A percentile compares a stretch with the other conserved stretches of the same genome.
phyloP scores from a whole-genome alignment of 2,888 invertebrate species.

The Eupithecia inturbata region DNA sequence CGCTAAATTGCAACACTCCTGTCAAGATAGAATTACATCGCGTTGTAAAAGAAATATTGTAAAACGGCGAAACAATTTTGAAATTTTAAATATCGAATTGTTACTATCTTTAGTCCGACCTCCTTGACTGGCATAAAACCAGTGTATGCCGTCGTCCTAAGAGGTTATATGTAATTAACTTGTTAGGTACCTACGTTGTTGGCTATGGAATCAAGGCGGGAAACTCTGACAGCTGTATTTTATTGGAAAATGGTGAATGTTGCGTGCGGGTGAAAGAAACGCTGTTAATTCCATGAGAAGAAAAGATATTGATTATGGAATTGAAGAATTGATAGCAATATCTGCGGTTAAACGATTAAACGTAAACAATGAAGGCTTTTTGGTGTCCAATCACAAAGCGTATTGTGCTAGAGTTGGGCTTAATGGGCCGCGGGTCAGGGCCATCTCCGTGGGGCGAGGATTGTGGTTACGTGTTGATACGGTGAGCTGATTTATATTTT shows the following conservation, averaged over 20 bases:
- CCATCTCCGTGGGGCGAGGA: slow-evolving; percentile 34
- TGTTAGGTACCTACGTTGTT: slow-evolving; percentile 22
- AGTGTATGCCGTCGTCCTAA: neutral
- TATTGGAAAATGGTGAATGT: slow-evolving; percentile 15
- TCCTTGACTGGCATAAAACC: neutral
- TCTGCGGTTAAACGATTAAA: slow-evolving; percentile 40
- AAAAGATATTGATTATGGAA: slow-evolving; percentile 32
- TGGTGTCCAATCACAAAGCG: slow-evolving; percentile 43
- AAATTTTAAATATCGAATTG: neutral
- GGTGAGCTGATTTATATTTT: slow-evolving; percentile 10
- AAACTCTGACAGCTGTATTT: slow-evolving; percentile 39
- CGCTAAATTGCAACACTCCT: slow-evolving; percentile 45
- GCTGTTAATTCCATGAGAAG: slow-evolving; percentile 29
- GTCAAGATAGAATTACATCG: slow-evolving; percentile 50
- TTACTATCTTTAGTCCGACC: neutral
- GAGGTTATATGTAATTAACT: slow-evolving; percentile 23
- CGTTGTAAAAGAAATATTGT: slow-evolving; percentile 18
- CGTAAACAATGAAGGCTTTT: slow-evolving; percentile 40
- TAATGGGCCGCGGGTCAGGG: slow-evolving; percentile 45
- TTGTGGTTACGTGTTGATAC: slow-evolving; percentile 29
- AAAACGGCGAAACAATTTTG: neutral
- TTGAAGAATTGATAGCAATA: no score
- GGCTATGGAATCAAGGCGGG: slow-evolving; percentile 29
- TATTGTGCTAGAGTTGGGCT: slow-evolving; percentile 44
- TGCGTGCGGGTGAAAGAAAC: slow-evolving; percentile 10